A percentile compares a stretch with the other conserved stretches of the same genome.
Conservation (phyloP, 2,888 invertebrate species). For the Willowsia nigromaculata region DNA sequence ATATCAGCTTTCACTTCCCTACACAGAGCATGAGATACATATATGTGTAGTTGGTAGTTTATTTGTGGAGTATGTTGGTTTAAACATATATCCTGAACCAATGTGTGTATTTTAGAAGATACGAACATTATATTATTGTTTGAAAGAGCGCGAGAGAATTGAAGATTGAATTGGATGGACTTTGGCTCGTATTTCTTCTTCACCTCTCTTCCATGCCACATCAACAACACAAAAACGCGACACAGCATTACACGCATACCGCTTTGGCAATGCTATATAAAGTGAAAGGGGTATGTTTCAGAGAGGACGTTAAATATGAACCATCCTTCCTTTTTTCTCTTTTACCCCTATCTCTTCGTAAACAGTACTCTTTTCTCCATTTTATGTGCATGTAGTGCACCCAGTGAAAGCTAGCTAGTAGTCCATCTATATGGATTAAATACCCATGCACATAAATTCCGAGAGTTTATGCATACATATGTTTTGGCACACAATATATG, state of each 20-base stretch:
- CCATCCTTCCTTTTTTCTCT: conserved; percentile 20
- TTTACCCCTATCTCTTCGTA: neutral
- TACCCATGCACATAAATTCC: conserved; percentile 48
- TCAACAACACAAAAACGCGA: neutral
- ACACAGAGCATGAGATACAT: neutral
- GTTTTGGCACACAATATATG: conserved; percentile 4
- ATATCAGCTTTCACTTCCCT: neutral
- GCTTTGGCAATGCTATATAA: neutral
- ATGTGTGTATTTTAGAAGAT: conserved; percentile 18
- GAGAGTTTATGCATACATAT: conserved; percentile 47
- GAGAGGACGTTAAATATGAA: conserved; percentile 21
- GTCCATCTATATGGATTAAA: conserved; percentile 4
- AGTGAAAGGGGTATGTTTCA: neutral
- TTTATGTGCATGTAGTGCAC: neutral
- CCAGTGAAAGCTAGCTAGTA: neutral
- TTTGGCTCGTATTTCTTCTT: conserved; percentile 61
- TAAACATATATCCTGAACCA: neutral
- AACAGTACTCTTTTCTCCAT: too few species aligned
- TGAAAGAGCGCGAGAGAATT: conserved; percentile 37
- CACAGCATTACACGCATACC: too few species aligned
- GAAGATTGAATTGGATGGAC: conserved; percentile 67
- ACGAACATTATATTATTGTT: conserved; percentile 22
- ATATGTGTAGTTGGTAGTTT: too few species aligned
- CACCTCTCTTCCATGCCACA: neutral
- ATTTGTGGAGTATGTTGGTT: neutral